Conservation (phyloP, 2,888 invertebrate species). For the Glomeris marginata region DNA sequence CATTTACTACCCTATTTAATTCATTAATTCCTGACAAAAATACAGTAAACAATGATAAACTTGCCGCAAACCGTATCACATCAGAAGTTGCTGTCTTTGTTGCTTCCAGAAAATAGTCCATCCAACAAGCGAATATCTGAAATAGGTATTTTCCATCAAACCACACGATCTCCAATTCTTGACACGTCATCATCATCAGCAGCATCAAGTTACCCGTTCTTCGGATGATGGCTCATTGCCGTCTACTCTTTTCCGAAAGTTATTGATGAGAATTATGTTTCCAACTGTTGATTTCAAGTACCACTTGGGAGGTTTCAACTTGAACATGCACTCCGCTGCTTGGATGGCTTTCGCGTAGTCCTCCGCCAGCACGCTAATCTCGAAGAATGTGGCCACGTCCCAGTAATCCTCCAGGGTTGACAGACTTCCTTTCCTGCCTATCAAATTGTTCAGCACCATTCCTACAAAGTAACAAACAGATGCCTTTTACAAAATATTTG, state of each 20-base stretch:
- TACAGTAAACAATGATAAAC: too few species aligned
- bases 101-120: conserved; percentile 95
- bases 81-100: conserved; percentile 64
- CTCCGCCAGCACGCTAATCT: conserved; percentile 92
- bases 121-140: conserved; percentile 90
- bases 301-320: conserved; percentile 38
- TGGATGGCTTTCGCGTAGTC: conserved; percentile 94
- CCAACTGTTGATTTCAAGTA: conserved; percentile 94
- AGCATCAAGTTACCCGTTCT: conserved; percentile 42
- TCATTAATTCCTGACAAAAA: too few species aligned
- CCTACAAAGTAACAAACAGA: conserved; percentile 34
- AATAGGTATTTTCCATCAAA: conserved; percentile 12
- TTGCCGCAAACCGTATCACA: conserved; percentile 76
- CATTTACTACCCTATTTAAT: too few species aligned
- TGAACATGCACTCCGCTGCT: conserved; percentile 56
- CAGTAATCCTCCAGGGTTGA: conserved; percentile 89
- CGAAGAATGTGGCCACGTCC: conserved; percentile 98
- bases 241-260: conserved; percentile 68
- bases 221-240: conserved; percentile 54
- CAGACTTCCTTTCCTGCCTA: conserved; percentile 93
- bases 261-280: conserved; percentile 79
- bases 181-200: too few species aligned
- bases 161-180: too few species aligned
- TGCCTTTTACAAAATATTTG: not conserved
- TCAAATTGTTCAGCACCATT: conserved; percentile 88